Conservation (phyloP, 2,113 vertebrate genomes). For the Eolophus roseicapilla region DNA sequence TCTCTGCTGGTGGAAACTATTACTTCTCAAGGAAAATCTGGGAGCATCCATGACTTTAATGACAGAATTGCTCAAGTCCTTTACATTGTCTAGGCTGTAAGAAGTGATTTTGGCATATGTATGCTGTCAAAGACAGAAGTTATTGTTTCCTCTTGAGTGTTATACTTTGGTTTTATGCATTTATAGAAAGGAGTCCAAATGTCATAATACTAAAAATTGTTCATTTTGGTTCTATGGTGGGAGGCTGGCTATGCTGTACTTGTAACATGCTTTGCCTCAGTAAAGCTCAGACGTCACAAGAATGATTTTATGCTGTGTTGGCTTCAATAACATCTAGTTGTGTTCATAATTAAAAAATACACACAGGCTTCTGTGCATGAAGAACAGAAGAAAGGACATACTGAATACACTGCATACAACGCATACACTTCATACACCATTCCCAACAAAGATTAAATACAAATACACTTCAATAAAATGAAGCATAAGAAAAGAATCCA, state of each 20-base stretch:
- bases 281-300: neutral
- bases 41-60: neutral
- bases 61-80: neutral
- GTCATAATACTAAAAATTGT: neutral
- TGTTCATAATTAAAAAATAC: slow-evolving; percentile 5
- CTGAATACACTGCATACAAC: neutral
- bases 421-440: neutral
- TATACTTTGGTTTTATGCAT: neutral
- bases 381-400: neutral
- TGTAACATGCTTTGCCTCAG: neutral
- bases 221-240: neutral
- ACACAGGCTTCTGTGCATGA: neutral
- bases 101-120: neutral
- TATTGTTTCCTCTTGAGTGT: neutral
- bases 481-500: neutral
- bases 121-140: neutral
- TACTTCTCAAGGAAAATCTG: neutral
- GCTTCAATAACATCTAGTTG: neutral
- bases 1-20: neutral
- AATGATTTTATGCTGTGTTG: neutral
- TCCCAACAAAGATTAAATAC: neutral
- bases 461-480: neutral
- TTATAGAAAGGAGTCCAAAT: neutral
- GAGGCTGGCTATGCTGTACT: neutral
- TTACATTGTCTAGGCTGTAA: neutral